Conservation (phyloP, 2,113 vertebrate species). For the Cyanocitta stelleri region DNA sequence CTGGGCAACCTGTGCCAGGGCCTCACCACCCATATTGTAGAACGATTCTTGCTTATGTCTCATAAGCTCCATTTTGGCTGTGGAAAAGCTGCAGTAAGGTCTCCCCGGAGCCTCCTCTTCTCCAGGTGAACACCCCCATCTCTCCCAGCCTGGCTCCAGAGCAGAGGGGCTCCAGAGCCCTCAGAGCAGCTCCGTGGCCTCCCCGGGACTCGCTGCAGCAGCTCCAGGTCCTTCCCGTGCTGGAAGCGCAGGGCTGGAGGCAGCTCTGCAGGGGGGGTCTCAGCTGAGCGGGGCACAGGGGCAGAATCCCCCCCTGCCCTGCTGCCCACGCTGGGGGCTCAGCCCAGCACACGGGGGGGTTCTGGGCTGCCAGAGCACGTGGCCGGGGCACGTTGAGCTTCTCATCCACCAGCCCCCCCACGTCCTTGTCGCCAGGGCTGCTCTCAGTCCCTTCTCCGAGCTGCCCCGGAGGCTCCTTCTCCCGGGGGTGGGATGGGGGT, state of each 20-base stretch:
- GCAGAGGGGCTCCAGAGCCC: not conserved
- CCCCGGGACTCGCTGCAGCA: not conserved
- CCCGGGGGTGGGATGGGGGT: not conserved
- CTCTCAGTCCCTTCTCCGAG: not conserved
- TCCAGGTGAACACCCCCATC: not conserved
- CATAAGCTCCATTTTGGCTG: not conserved
- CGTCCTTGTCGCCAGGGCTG: not conserved
- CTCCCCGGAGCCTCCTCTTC: not conserved
- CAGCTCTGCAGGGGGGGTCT: not conserved
- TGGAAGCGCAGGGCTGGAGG: not conserved
- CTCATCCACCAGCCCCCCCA: not conserved
- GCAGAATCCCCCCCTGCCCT: not conserved
- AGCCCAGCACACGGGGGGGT: not conserved
- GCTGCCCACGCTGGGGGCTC: not conserved
- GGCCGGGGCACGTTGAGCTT: accelerated
- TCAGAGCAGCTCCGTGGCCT: accelerated
- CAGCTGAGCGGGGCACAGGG: not conserved
- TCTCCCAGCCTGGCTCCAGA: not conserved
- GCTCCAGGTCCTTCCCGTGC: not conserved
- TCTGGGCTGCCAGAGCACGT: not conserved
- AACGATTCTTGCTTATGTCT: not conserved
- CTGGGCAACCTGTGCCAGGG: not conserved
- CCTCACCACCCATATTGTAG: not conserved
- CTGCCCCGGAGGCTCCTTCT: not conserved
- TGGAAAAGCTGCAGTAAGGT: not conserved